These are phyloP conservation scores for Macrosiphum euphorbiae DNA, from an alignment of 2,888 invertebrate genomes.

Conservation along the genomic window DNA sequence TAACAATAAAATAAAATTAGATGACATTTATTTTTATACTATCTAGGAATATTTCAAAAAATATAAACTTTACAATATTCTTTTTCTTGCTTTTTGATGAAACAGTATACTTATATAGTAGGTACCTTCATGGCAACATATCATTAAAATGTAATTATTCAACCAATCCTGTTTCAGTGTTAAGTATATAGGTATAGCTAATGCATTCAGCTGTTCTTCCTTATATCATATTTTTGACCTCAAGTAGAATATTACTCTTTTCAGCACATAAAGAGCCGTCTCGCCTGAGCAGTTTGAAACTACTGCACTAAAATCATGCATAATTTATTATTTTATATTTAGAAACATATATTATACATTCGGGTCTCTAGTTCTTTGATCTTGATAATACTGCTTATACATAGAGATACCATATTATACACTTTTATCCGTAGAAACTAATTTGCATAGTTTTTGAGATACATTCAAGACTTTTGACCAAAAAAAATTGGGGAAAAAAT, in stretches of 20 bases:
- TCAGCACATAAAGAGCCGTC: background rate
- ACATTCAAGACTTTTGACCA: too few species aligned
- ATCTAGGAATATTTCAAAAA: background rate
- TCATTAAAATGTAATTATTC: background rate
- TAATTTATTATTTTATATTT: background rate
- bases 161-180: background rate
- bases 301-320: background rate
- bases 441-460: background rate
- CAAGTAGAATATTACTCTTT: background rate
- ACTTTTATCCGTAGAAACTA: background rate
- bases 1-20: background rate
- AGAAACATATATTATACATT: background rate
- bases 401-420: background rate
- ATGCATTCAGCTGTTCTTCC: background rate
- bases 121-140: background rate
- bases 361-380: background rate
- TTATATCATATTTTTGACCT: background rate
- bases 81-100: background rate
- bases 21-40: background rate
- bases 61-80: background rate
- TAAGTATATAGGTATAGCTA: background rate
- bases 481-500: too few species aligned
- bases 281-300: background rate
- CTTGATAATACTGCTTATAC: background rate
- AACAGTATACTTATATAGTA: background rate